phyloP scores from a whole-genome alignment of 2,113 vertebrate species.

The Oenanthe melanoleuca region DNA sequence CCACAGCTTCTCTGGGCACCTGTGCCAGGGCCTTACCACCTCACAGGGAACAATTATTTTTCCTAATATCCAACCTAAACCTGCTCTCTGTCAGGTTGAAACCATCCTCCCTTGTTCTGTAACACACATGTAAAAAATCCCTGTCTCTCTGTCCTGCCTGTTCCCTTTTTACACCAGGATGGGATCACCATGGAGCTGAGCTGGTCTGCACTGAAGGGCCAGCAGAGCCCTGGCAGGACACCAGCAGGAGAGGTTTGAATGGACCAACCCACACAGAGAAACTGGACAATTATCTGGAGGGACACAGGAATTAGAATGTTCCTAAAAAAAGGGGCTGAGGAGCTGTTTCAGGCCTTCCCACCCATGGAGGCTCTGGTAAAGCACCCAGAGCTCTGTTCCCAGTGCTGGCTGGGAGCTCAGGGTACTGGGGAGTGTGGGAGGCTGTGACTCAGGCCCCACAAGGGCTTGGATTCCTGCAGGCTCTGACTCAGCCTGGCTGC shows the following conservation, averaged over 20 bases:
- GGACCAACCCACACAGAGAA: not conserved
- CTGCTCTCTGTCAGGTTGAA: not conserved
- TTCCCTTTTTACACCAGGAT: not conserved
- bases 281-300: not conserved
- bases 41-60: not conserved
- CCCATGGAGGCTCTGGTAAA: not conserved
- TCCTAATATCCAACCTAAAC: not conserved
- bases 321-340: not conserved
- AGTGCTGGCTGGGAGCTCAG: not conserved
- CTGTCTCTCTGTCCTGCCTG: not conserved
- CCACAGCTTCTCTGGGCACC: not conserved
- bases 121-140: no score
- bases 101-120: not conserved
- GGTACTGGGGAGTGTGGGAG: not conserved
- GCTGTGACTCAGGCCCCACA: not conserved
- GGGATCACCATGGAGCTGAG: rapidly evolving
- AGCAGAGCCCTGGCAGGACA: not conserved
- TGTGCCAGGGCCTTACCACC: not conserved
- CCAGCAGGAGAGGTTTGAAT: not conserved
- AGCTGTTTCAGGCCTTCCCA: not conserved
- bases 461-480: not conserved
- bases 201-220: rapidly evolving
- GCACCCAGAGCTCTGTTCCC: not conserved
- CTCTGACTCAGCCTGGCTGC: not conserved
- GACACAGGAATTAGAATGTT: not conserved